These are phyloP conservation scores for Hippolais icterina DNA, from an alignment of 2,113 vertebrate species.

Conservation along the genomic window DNA sequence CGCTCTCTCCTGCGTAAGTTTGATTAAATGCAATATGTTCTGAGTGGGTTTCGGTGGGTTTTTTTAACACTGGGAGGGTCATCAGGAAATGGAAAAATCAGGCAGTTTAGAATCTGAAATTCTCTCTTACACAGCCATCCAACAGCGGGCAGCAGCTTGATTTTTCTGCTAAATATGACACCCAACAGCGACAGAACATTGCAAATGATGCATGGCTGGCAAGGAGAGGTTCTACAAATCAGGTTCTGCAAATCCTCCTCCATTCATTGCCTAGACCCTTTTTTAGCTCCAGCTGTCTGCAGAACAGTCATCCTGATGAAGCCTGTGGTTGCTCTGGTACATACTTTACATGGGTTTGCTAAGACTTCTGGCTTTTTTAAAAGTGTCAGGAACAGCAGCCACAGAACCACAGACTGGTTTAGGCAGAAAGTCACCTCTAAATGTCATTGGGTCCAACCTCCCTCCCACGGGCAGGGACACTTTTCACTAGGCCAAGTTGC, in stretches of 20 bases:
- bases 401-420: not conserved
- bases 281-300: not conserved
- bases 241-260: not conserved
- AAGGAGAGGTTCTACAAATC: not conserved
- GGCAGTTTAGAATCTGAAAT: not conserved
- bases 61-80: not conserved
- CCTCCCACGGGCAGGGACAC: fast-evolving
- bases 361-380: not conserved
- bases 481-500: not conserved
- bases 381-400: not conserved
- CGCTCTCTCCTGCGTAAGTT: not conserved
- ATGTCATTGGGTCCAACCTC: not conserved
- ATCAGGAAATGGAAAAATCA: not conserved
- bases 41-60: not conserved
- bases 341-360: not conserved
- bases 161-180: not conserved
- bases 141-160: not conserved
- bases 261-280: not conserved
- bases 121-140: not conserved
- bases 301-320: fast-evolving
- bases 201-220: not conserved
- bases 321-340: fast-evolving
- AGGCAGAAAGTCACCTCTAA: not conserved
- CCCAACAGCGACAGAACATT: not conserved
- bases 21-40: conserved; percentile 5